Evolutionary conservation across 2,113 vertebrate species (phyloP), one percentile per base, ranked within the genome.

Genomic region (Ceyx cyanopectus): DNA sequence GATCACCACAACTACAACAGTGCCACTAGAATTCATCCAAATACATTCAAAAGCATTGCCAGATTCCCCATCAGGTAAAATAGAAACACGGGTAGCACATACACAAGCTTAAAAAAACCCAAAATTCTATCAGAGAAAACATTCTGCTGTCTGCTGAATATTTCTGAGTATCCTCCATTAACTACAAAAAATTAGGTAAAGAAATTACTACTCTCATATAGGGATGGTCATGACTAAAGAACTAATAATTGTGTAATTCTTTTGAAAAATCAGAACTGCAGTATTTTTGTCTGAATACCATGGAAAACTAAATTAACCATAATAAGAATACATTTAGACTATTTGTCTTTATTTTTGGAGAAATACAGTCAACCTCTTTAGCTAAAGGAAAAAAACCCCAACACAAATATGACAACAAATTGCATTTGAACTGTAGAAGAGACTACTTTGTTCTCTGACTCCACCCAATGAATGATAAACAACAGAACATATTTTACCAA

Each of bases 371-470:
- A 88, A 85, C 11, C 14, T 90, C 57, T 92, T 66, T 14, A 78
- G 41, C 51, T 77, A 10, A 80, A 69, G 60, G 48, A 19, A 4
- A 22, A 3, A 22, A 56, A 70, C 7, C 0, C 34, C 10, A 53
- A 5, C 22, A 23, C 60, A 68, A 58, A 45, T 26, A 68, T 7
- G 20, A 69, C 58, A 87, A 79, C 41, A 87, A 88, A 69, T 32
- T 90, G 51, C 65, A 66, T 70, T 79, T 87, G 48, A 94, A 66
- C 21, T 54, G 51, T 29, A 83, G 46, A 94, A 90, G 68, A 80
- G 41, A 41, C 46, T 74, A 43, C 69, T 70, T 57, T 90, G 54
- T 87, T 91, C 61, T 89, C 80, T 12, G 37, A 63, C 41, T 66
- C 14, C 51, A 89, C 5, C 21, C 37, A 11, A 18, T 26, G 12